These are phyloP conservation scores for Drosophila longiperda DNA, from an alignment of 2,888 invertebrate genomes.

Conservation along the genomic window DNA sequence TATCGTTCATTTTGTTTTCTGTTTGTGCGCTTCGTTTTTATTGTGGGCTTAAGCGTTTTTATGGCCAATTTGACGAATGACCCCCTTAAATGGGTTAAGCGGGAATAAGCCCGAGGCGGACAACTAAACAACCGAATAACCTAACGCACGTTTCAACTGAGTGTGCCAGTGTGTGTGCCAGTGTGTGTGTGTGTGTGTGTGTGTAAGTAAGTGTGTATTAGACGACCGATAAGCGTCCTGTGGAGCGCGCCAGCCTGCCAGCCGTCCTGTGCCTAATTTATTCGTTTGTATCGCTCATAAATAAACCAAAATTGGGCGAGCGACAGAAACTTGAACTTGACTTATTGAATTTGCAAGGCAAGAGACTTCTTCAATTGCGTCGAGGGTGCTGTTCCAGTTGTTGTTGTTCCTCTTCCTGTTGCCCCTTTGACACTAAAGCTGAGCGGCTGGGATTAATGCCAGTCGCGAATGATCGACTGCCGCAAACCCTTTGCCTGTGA, in stretches of 20 bases:
- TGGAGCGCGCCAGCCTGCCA: slow-evolving; percentile 35
- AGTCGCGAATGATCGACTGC: not conserved
- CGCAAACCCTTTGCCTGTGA: not conserved
- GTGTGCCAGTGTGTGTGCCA: not conserved
- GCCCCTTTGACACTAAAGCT: slow-evolving; percentile 20
- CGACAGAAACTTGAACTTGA: slow-evolving; percentile 67
- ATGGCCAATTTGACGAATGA: slow-evolving; percentile 78
- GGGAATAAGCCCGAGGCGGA: slow-evolving; percentile 57
- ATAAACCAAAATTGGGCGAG: slow-evolving; percentile 76
- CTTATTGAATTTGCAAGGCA: slow-evolving; percentile 73
- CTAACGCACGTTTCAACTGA: slow-evolving; percentile 50
- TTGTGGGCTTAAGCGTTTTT: slow-evolving; percentile 74
- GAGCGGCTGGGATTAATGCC: not conserved
- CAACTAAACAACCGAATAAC: slow-evolving; percentile 62
- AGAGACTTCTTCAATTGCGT: slow-evolving; percentile 59
- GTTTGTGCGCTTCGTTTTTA: slow-evolving; percentile 54
- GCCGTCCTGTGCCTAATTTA: slow-evolving; percentile 71
- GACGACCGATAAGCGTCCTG: slow-evolving; percentile 48
- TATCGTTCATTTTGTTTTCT: slow-evolving; percentile 56
- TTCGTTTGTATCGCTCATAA: slow-evolving; percentile 78
- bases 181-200: slow-evolving; percentile 23
- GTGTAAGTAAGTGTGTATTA: slow-evolving; percentile 32
- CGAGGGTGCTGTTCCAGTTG: slow-evolving; percentile 41
- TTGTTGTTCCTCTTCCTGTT: not conserved
- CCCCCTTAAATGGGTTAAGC: slow-evolving; percentile 74